phyloP scores from a whole-genome alignment of 2,888 invertebrate genomes.

The Tiliacea aurago region DNA sequence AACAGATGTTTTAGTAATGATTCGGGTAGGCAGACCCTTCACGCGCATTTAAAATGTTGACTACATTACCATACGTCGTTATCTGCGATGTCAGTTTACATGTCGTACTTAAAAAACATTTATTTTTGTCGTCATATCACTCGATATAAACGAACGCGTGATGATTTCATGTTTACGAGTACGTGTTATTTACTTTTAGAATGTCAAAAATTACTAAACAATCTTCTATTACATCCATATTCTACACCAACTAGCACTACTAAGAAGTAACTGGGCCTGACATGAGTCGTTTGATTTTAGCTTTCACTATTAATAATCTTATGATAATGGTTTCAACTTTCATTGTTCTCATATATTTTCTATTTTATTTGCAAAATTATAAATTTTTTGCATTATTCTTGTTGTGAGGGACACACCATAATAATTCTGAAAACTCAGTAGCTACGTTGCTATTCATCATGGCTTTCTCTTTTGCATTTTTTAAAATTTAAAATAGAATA shows the following conservation, averaged over 20 bases:
- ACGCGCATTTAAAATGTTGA: constrained; percentile 59
- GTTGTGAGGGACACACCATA: background rate
- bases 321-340: background rate
- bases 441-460: background rate
- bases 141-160: constrained; percentile 5
- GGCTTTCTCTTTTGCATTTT: background rate
- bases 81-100: constrained; percentile 53
- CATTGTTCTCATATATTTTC: constrained; percentile 1
- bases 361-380: constrained; percentile 1
- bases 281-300: constrained; percentile 15
- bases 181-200: constrained; percentile 14
- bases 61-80: constrained; percentile 49
- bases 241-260: background rate
- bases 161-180: constrained; percentile 19
- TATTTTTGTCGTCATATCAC: constrained; percentile 10
- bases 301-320: constrained; percentile 10
- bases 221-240: background rate
- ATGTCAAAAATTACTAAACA: constrained; percentile 4
- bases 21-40: constrained; percentile 52
- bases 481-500: background rate
- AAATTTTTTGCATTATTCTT: background rate
- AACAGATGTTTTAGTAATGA: constrained; percentile 74
- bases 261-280: background rate
- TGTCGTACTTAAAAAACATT: constrained; percentile 47
- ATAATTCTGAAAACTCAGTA: background rate